Evolutionary conservation across 2,888 invertebrate genomes (phyloP).

Genomic region (Parascotia fuliginaria): DNA sequence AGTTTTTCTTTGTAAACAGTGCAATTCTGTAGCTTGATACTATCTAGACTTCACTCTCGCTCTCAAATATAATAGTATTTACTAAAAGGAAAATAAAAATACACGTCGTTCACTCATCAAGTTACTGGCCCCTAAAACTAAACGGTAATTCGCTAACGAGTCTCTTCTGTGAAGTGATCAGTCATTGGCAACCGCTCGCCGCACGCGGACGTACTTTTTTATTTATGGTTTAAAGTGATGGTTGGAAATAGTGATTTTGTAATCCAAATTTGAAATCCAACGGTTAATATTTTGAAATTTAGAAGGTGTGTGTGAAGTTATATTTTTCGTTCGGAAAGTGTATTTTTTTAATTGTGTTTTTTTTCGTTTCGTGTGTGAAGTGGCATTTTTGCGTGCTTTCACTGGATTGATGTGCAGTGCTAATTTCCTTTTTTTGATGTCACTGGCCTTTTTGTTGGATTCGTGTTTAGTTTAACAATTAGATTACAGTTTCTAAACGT

Average conservation of each 20-base stretch:
- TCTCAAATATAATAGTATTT: neutral
- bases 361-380: constrained; percentile 15
- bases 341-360: neutral
- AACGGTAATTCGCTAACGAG: constrained; percentile 26
- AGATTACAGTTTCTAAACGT: constrained; percentile 6
- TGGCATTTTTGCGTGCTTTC: constrained; percentile 39
- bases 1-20: too few species aligned
- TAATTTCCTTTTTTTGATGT: constrained; percentile 42
- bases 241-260: constrained; percentile 35
- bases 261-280: neutral
- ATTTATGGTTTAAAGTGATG: constrained; percentile 25
- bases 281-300: constrained; percentile 7
- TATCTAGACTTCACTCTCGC: too few species aligned
- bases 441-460: constrained; percentile 23
- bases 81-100: neutral
- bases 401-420: constrained; percentile 35
- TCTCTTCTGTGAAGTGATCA: constrained; percentile 14
- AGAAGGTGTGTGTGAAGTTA: constrained; percentile 10
- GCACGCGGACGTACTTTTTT: constrained; percentile 29
- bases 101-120: neutral
- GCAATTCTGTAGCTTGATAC: too few species aligned
- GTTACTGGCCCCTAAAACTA: constrained; percentile 34
- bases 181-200: constrained; percentile 36
- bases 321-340: constrained; percentile 6
- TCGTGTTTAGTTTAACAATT: constrained; percentile 14